A percentile compares a stretch with the other conserved stretches of the same genome.
Conservation (phyloP, 2,113 vertebrate genomes). For the Chloropsis cyanopogon region DNA sequence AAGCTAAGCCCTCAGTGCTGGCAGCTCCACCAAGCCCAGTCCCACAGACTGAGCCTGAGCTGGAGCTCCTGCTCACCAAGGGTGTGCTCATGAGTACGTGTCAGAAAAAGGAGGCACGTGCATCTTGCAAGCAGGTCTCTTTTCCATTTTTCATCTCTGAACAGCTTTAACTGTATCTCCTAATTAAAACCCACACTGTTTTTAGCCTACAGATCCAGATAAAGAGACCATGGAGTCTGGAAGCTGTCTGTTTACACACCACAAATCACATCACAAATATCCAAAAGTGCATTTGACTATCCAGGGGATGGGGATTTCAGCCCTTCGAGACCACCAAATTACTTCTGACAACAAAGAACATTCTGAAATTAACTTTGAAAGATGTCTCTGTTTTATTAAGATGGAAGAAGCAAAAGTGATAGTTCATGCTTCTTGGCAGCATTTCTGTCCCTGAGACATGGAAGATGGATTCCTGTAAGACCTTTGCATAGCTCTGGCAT, state of each 20-base stretch:
- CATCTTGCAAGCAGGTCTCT: not conserved
- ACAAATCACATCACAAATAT: not conserved
- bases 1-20: not conserved
- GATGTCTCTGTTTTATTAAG: not conserved
- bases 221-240: not conserved
- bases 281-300: not conserved
- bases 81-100: rapidly evolving
- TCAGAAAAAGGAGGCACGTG: not conserved
- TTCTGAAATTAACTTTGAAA: not conserved
- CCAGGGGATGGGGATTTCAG: not conserved
- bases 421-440: not conserved
- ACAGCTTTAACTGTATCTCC: not conserved
- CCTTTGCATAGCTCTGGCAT: not conserved
- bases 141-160: not conserved
- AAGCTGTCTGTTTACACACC: not conserved
- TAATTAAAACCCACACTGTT: not conserved
- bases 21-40: not conserved
- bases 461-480: not conserved
- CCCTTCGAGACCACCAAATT: not conserved
- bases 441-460: not conserved
- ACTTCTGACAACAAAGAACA: not conserved
- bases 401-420: not conserved
- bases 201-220: not conserved
- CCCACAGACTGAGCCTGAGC: not conserved
- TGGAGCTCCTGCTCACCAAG: not conserved